Evolutionary conservation across 2,113 vertebrate species (phyloP).

Genomic region (Dasyornis broadbenti): DNA sequence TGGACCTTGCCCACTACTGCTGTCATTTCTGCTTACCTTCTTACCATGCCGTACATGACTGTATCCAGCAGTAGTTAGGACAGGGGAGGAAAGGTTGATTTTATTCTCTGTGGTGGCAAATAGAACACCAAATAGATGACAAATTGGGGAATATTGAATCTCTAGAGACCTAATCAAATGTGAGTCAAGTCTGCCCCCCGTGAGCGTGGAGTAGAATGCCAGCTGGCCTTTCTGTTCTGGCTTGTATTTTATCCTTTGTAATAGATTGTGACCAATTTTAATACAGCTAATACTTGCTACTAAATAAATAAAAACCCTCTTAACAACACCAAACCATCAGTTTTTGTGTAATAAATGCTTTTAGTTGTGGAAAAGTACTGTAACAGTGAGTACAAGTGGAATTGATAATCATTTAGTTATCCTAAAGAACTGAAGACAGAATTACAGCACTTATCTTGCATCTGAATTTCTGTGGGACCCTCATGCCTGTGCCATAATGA

Average conservation of each 20-base stretch:
- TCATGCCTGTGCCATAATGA: not conserved
- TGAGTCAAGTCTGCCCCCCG: not conserved
- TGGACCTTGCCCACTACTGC: not conserved
- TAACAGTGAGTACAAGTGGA: not conserved
- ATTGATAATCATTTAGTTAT: not conserved
- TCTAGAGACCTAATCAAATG: conserved; percentile 21
- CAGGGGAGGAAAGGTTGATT: not conserved
- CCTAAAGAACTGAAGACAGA: not conserved
- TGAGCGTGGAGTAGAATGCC: not conserved
- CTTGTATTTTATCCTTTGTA: not conserved
- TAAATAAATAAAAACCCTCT: not conserved
- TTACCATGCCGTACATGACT: not conserved
- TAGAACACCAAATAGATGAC: conserved; percentile 21
- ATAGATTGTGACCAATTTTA: not conserved
- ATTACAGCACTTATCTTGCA: not conserved
- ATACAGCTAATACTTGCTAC: not conserved
- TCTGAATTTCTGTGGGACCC: not conserved
- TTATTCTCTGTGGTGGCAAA: not conserved
- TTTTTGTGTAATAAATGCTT: not conserved
- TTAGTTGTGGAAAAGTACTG: not conserved
- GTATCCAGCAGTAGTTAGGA: not conserved
- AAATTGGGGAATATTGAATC: conserved; percentile 27
- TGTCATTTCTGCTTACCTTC: not conserved
- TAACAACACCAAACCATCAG: not conserved
- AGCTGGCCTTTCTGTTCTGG: not conserved